phyloP scores from a whole-genome alignment of 2,797 vertebrate species.

The Melopsittacus undulatus region DNA sequence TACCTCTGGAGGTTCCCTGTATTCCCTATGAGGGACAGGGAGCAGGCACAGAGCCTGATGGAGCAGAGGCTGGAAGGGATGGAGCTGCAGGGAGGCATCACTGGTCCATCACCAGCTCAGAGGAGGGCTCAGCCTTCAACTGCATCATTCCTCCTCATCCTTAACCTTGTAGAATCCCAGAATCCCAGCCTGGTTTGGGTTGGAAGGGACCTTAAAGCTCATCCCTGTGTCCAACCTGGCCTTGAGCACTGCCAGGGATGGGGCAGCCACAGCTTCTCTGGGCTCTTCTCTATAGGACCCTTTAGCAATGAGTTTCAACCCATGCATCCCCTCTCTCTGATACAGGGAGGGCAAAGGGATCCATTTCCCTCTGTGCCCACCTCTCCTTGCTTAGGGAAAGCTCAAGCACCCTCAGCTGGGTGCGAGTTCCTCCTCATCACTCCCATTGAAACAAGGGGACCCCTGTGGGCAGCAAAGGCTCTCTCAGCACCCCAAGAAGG shows the following conservation, averaged over 20 bases:
- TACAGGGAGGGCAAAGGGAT: not conserved
- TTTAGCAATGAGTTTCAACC: not conserved
- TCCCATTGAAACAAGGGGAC: accelerated
- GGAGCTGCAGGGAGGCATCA: not conserved
- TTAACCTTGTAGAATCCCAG: not conserved
- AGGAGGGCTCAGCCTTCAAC: not conserved
- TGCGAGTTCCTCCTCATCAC: not conserved
- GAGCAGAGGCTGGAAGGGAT: not conserved
- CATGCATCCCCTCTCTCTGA: accelerated
- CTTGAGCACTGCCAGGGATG: not conserved
- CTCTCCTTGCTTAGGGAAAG: not conserved
- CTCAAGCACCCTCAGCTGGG: accelerated
- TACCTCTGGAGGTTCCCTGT: accelerated
- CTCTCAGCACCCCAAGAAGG: not conserved
- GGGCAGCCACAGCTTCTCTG: not conserved
- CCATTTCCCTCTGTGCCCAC: not conserved
- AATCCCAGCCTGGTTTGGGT: not conserved
- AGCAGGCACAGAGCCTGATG: accelerated
- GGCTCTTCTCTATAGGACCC: not conserved
- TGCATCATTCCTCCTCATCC: not conserved
- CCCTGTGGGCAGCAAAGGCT: not conserved
- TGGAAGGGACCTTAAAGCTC: not conserved
- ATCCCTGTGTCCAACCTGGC: not conserved
- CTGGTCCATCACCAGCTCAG: not conserved
- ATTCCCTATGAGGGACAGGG: not conserved